phyloP scores from a whole-genome alignment of 2,113 vertebrate species.

The Brachypodius melanocephalos region DNA sequence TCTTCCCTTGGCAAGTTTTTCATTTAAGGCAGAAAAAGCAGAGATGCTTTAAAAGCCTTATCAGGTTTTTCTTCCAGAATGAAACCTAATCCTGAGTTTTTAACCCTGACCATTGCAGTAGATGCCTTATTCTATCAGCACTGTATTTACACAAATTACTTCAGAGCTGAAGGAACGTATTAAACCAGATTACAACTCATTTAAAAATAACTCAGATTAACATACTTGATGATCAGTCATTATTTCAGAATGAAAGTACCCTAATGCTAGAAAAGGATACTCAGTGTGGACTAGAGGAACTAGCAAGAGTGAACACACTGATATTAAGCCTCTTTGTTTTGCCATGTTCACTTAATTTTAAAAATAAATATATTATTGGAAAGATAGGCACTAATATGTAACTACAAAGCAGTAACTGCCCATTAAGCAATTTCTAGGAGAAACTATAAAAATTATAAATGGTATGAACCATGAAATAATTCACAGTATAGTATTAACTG shows the following conservation, averaged over 20 bases:
- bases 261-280: not conserved
- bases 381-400: not conserved
- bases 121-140: not conserved
- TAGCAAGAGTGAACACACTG: not conserved
- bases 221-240: not conserved
- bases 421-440: not conserved
- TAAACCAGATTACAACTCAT: slow-evolving; percentile 21
- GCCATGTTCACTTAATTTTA: not conserved
- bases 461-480: not conserved
- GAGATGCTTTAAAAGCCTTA: slow-evolving; percentile 6
- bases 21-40: not conserved
- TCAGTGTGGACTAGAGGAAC: not conserved
- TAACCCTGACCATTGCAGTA: slow-evolving; percentile 1
- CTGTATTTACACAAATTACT: not conserved
- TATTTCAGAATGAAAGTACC: not conserved
- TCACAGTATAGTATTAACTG: not conserved
- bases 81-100: slow-evolving; percentile 24
- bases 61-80: slow-evolving; percentile 22
- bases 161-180: slow-evolving; percentile 43
- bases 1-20: not conserved
- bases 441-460: slow-evolving; percentile 32
- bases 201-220: slow-evolving; percentile 47
- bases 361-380: not conserved
- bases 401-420: slow-evolving; percentile 5
- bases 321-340: not conserved